Evolutionary conservation across 92 coral and sea anemone genomes (phyloP), one percentile per base, ranked within the genome.

Genomic region (Phenganax subtilis): DNA sequence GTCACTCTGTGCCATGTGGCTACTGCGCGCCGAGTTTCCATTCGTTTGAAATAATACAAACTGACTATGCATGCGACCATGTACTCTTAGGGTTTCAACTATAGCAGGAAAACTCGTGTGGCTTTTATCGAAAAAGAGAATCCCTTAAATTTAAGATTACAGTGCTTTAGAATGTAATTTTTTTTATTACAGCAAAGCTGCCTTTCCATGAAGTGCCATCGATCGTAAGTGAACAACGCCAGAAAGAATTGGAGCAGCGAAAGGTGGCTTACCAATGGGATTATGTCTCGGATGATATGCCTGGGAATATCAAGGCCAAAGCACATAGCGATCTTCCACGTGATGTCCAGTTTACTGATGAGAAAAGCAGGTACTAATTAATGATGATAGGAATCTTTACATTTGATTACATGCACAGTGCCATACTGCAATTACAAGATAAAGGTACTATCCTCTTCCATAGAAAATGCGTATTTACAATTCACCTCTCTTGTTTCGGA

Each of bases 301-400:
- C 94, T 25, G 94, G 94, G 10, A 84, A 77, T 61, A 77, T 88
- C 17, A 85, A 88, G 77, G 80, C 85, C 25, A 80, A 74, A 6
- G 72, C 71, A 57, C 85, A 87, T 53, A 53, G 61, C 55, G 87
- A 68, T 14, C 84, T 89, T 12, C 92, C 92, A 30, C 87, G 89
- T 54, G 87, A 87, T 82, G 88, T 89, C 3, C 92, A 84, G 75
- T 89, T 89, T 86, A 77, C 84, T 28, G 77, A 89, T 37, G 90
- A 84, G 12, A 79, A 79, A 47, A 30, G 37, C 73, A 79, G 74
- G 83, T 79, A 54, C 28, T 16, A 0, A 59, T 56, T 37, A 2
- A 37, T 37, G 47, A 37, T 37, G 5, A 5, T 37, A 37, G 47
- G 47, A 5, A 37, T 37, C 47, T 37, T 37, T 37, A 37, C 3